Evolutionary conservation across 2,797 vertebrate genomes (phyloP), one percentile per base, ranked within the genome.

Genomic region (Galagoides demidoff): DNA sequence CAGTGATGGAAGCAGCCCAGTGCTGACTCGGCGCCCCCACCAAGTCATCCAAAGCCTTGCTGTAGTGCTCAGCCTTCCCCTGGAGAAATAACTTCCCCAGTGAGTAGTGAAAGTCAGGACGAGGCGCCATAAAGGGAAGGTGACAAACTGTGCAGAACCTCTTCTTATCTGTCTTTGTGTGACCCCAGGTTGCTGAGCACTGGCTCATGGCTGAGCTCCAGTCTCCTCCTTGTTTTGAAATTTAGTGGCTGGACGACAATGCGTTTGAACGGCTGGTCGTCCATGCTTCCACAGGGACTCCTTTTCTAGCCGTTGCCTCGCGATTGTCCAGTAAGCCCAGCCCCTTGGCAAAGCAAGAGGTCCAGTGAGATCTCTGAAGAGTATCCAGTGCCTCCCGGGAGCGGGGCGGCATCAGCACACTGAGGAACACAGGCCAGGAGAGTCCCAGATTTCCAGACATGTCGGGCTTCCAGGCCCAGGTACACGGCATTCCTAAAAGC

Each of bases 171-270:
- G 25, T 71, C 45, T 87, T 76, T 31, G 13, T 16, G 13, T 43
- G 55, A 83, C 66, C 79, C 22, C 74, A 55, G 55, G 64, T 27
- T 84, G 34, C 66, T 73, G 68, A 89, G 37, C 12, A 68, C 17
- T 6, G 1, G 63, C 57, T 73, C 27, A 22, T 0, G 1, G 77
- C 92, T 89, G 39, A 94, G 64, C 74, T 94, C 89, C 84, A 70
- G 88, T 92, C 95, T 96, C 85, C 94, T 92, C 39, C 82, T 89
- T 66, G 37, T 89, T 95, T 79, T 63, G 82, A 92, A 89, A 86
- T 59, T n/a, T 81, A 89, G 55, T 84, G 86, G 78, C 79, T 96
- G 31, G 29, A 77, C 82, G 71, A 73, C 37, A 88, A 86, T 27
- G 45, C 11, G 73, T 88, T 74, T 22, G 4, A 90, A 63, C 37